Percentiles rank a stretch among this genome's conserved stretches.
Conservation (phyloP, 2,113 vertebrate genomes). For the Ochotona princeps region DNA sequence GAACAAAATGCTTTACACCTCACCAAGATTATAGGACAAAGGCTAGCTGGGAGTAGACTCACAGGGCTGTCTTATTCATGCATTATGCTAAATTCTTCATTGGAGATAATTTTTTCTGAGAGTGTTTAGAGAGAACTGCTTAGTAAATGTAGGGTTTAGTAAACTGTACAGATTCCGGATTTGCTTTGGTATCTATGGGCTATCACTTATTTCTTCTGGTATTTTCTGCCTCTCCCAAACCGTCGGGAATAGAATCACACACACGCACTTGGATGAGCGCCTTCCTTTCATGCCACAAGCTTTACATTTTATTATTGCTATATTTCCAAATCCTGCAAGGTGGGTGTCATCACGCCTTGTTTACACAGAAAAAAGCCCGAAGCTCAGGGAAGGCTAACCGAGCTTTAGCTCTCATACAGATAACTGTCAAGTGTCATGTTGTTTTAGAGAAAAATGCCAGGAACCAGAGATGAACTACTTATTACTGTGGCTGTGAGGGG, state of each 20-base stretch:
- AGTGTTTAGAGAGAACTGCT: slow-evolving; percentile 31
- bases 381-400: neutral
- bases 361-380: neutral
- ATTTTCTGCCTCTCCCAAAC: slow-evolving; percentile 35
- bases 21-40: neutral
- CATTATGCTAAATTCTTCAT: slow-evolving; percentile 38
- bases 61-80: neutral
- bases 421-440: neutral
- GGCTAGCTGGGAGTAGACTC: neutral
- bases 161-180: neutral
- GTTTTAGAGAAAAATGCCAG: neutral
- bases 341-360: neutral
- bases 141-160: neutral
- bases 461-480: neutral
- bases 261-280: neutral
- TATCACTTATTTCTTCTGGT: slow-evolving; percentile 32
- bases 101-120: slow-evolving; percentile 50
- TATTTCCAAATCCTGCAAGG: neutral
- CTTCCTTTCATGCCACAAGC: neutral
- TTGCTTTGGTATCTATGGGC: slow-evolving; percentile 1
- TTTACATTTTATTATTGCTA: slow-evolving; percentile 24
- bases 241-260: neutral
- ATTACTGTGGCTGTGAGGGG: neutral
- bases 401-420: neutral
- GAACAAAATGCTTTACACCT: neutral